Evolutionary conservation across 2,113 vertebrate species (phyloP).

Genomic region (Eurystomus gularis): DNA sequence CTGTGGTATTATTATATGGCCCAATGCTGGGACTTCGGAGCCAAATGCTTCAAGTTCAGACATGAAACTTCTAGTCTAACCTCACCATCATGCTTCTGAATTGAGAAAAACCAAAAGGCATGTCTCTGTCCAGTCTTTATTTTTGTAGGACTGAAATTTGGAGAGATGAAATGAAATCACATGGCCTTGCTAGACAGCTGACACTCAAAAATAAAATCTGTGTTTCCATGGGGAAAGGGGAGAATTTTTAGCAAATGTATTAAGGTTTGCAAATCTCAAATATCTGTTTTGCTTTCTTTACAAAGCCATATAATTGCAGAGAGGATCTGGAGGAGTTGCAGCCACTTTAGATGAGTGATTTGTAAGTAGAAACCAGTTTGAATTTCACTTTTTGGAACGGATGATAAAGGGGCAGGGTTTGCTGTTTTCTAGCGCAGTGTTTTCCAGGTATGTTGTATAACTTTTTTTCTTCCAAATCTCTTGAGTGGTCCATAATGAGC

Average conservation of each 20-base stretch:
- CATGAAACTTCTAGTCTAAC: neutral
- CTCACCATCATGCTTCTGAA: neutral
- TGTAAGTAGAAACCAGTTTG: conserved; percentile 3
- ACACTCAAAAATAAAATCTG: conserved; percentile 41
- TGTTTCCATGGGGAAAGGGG: conserved; percentile 31
- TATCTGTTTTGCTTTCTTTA: conserved; percentile 23
- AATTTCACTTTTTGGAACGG: conserved; percentile 33
- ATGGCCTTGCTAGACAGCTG: conserved; percentile 37
- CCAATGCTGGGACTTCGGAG: neutral
- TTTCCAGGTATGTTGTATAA: conserved; percentile 45
- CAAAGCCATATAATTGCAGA: conserved; percentile 44
- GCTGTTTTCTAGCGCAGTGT: conserved; percentile 29
- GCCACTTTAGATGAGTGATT: conserved; percentile 38
- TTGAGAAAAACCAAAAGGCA: neutral
- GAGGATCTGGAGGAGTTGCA: conserved; percentile 44
- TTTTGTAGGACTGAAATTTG: conserved; percentile 31
- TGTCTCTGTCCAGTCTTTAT: neutral
- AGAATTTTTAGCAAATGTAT: conserved; percentile 53
- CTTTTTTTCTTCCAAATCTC: conserved; percentile 9
- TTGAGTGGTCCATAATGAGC: conserved; percentile 11
- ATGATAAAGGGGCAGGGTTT: neutral
- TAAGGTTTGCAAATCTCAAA: conserved; percentile 47
- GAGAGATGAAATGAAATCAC: conserved; percentile 38
- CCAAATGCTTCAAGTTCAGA: neutral
- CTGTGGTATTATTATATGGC: neutral